Conservation (phyloP, 2,113 vertebrate genomes). For the Xenotilapia flavipinnis region DNA sequence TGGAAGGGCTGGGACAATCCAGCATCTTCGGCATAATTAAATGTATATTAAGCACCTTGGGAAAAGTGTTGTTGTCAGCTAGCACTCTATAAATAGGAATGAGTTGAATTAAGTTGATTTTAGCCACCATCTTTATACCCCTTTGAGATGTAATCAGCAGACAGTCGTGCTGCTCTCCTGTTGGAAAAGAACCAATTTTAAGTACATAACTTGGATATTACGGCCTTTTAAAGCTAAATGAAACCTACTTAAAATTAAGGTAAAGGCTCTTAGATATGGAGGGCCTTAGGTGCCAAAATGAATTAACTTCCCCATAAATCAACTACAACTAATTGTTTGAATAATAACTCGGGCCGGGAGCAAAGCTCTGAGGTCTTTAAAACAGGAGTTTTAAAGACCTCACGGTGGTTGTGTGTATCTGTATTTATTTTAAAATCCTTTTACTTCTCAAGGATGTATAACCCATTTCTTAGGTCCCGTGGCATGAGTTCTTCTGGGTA, state of each 20-base stretch:
- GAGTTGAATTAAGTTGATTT: neutral
- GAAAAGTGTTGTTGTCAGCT: neutral
- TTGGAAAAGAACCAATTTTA: neutral
- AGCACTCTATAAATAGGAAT: neutral
- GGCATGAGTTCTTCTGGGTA: neutral
- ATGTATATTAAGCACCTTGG: neutral
- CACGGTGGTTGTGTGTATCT: neutral
- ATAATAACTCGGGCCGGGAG: neutral
- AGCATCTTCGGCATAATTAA: neutral
- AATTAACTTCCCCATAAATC: neutral
- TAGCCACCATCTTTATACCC: neutral
- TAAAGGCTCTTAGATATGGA: neutral
- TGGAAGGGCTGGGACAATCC: neutral
- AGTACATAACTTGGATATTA: neutral
- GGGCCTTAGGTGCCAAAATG: neutral
- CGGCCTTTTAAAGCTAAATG: neutral
- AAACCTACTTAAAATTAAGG: neutral
- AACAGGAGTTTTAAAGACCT: neutral
- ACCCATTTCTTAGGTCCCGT: neutral
- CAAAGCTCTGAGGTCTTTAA: neutral
- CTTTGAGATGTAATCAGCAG: neutral
- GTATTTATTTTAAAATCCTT: neutral
- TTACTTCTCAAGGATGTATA: neutral
- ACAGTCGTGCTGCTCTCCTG: neutral
- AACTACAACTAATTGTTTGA: neutral